Percentiles rank a stretch among this genome's conserved stretches.
Conservation (phyloP, 2,888 invertebrate genomes). For the Macrophya annulata region DNA sequence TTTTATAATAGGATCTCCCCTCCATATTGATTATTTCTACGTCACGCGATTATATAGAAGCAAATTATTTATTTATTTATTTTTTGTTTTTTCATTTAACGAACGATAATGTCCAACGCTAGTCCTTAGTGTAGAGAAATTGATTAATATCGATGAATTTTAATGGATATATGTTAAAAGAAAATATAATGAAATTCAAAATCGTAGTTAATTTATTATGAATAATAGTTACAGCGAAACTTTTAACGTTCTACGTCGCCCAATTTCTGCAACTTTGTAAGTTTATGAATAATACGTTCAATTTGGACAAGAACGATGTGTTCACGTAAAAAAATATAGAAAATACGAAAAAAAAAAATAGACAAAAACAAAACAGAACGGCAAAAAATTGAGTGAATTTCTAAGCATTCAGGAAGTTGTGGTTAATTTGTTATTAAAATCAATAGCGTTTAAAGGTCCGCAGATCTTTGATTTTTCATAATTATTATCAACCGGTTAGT, state of each 20-base stretch:
- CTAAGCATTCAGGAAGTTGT: conserved; percentile 21
- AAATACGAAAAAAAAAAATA: background rate
- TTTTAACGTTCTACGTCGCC: background rate
- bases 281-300: background rate
- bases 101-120: background rate
- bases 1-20: conserved; percentile 26
- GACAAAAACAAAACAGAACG: background rate
- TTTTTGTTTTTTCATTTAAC: background rate
- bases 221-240: background rate
- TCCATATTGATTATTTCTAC: conserved; percentile 47
- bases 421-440: conserved; percentile 43
- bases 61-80: background rate
- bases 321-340: background rate
- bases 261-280: background rate
- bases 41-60: conserved; percentile 24
- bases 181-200: background rate
- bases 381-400: conserved; percentile 5
- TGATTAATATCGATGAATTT: conserved; percentile 5
- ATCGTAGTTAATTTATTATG: background rate
- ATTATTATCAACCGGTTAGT: conserved; percentile 44
- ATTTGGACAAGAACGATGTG: background rate
- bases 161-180: background rate
- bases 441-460: conserved; percentile 21
- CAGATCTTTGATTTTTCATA: background rate
- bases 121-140: background rate